These are phyloP conservation scores for Atrichornis clamosus DNA, from an alignment of 2,113 vertebrate genomes.

Conservation along the genomic window DNA sequence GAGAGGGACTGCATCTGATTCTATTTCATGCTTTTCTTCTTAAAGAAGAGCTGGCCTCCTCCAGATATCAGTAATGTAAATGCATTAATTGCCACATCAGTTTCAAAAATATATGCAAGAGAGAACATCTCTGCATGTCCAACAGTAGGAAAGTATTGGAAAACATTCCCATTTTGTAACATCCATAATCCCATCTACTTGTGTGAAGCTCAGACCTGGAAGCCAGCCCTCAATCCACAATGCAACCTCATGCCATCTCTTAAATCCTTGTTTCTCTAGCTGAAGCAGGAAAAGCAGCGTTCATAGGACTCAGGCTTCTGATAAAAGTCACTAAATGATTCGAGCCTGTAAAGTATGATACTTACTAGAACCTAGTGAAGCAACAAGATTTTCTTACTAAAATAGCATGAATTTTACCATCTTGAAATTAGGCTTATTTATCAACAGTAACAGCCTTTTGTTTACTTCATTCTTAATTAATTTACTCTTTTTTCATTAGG, in stretches of 20 bases:
- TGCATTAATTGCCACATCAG: neutral
- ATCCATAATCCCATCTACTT: neutral
- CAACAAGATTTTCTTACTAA: neutral
- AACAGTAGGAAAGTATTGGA: neutral
- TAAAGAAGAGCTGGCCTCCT: neutral
- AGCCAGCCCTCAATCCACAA: neutral
- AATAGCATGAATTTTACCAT: neutral
- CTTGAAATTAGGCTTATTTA: neutral
- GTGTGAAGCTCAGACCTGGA: neutral
- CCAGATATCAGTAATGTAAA: neutral
- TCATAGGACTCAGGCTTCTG: neutral
- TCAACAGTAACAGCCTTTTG: neutral
- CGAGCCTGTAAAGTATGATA: neutral
- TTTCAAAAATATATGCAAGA: neutral
- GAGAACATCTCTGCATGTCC: neutral
- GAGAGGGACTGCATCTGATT: neutral
- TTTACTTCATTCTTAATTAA: neutral
- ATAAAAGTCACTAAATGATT: neutral
- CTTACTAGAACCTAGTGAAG: neutral
- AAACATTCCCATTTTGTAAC: neutral
- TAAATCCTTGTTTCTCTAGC: neutral
- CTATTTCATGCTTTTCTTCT: neutral
- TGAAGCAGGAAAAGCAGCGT: neutral
- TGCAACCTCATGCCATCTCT: neutral
- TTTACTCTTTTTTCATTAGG: neutral